Evolutionary conservation across 2,113 vertebrate genomes (phyloP), one percentile per base, ranked within the genome.

Genomic region (Telmatochromis sp.): DNA sequence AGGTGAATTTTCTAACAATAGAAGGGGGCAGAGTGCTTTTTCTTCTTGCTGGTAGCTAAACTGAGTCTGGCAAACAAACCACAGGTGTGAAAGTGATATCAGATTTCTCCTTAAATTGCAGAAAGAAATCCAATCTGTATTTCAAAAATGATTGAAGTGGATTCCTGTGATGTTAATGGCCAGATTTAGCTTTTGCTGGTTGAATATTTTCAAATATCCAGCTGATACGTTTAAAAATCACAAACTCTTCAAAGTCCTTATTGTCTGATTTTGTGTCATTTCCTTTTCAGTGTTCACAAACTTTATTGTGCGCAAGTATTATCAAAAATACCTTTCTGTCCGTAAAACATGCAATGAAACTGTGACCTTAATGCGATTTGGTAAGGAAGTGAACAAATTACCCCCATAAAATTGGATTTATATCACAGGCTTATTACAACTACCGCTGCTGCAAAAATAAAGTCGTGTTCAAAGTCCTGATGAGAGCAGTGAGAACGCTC

Each of bases 341-440:
- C 1, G 2, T 47, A 50, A 12, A 75, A 75, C 71, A 50, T 31
- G 71, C 15, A 50, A 4, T 78, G 26, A 31, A 31, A 31, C 26
- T 4, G 71, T 31, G 71, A 31, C 26, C 4, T 13, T 50, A 47
- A 28, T 75, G 4, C 23, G 15, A 75, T 51, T 71, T 53, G 21
- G 35, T 28, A 28, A 82, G 10, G 35, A 45, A 73, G 47, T 37
- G 71, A 80, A 54, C 81, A 45, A 80, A 85, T 86, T 65, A 71
- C 47, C 81, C 63, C 68, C 60, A 86, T 90, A 87, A 90, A 51
- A 87, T 35, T 81, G 35, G 81, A 85, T 88, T 89, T 40, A 23
- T 80, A 42, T 68, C 45, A 55, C 51, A 31, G 80, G 55, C 50
- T 28, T 82, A 68, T 78, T 35, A 83, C 17, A 80, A 83, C 81